Evolutionary conservation across 2,888 invertebrate genomes (phyloP).

Genomic region (Drosophila tanythrix): DNA sequence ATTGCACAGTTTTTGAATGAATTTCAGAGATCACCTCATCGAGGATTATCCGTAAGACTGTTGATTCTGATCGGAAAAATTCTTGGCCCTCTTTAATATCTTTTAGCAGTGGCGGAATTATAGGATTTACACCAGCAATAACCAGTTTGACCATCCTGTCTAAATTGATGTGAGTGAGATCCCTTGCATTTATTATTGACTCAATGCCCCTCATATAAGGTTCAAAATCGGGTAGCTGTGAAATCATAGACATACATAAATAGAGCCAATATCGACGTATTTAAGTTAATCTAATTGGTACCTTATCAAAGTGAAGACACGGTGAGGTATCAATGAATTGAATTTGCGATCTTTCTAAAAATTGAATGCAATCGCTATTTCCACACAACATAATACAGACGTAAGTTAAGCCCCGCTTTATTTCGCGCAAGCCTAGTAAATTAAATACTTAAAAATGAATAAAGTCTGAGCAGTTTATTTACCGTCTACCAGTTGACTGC

Average conservation of each 20-base stretch:
- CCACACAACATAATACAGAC: neutral
- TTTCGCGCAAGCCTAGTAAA: neutral
- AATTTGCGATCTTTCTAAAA: neutral
- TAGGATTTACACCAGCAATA: neutral
- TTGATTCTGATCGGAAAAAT: neutral
- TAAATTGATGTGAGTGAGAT: neutral
- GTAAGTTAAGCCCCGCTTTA: neutral
- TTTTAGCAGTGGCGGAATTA: neutral
- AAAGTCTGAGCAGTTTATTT: neutral
- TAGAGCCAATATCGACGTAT: neutral
- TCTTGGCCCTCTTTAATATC: neutral
- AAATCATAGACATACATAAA: neutral
- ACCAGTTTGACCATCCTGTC: neutral
- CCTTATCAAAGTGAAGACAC: conserved; percentile 7
- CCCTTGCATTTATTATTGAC: neutral
- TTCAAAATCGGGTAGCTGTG: neutral
- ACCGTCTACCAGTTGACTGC: neutral
- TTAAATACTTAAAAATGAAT: neutral
- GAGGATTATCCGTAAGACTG: neutral
- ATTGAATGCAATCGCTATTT: neutral
- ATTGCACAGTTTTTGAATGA: neutral
- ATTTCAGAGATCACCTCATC: neutral
- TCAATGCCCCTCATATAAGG: neutral
- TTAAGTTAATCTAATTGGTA: neutral
- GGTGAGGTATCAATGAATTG: conserved; percentile 1